Percentiles rank a stretch among this genome's conserved stretches.
These are phyloP conservation scores for Anoplius nigerrimus DNA, from an alignment of 2,888 invertebrate species.

Conservation along the genomic window DNA sequence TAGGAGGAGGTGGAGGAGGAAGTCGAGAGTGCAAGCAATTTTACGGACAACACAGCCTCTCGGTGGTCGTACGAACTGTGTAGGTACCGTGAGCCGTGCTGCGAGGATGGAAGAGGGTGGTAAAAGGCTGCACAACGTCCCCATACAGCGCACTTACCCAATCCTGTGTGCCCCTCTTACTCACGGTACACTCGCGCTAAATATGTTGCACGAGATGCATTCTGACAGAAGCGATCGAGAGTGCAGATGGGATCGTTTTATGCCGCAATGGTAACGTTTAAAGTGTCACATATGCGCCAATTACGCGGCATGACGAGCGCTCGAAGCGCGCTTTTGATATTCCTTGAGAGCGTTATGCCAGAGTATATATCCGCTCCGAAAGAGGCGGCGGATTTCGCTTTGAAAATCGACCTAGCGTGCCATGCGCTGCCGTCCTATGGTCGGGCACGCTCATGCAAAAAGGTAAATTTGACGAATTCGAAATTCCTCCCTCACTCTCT, in stretches of 20 bases:
- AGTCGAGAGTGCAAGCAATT: conserved; percentile 61
- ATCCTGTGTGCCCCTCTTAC: conserved; percentile 39
- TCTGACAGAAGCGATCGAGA: conserved; percentile 53
- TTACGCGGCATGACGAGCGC: too few relatives aligned
- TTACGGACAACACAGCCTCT: conserved; percentile 60
- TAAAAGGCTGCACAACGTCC: conserved; percentile 60
- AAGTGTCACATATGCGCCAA: too few relatives aligned
- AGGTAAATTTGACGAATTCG: too few relatives aligned
- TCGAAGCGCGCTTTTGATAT: too few relatives aligned
- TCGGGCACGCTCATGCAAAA: too few relatives aligned
- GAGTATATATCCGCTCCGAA: too few relatives aligned
- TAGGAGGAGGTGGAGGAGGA: conserved; percentile 1
- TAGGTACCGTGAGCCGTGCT: conserved; percentile 35
- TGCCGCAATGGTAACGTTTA: not conserved
- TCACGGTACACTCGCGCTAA: conserved; percentile 38
- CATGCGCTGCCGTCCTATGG: too few relatives aligned
- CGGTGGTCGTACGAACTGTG: conserved; percentile 43
- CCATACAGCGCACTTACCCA: conserved; percentile 64
- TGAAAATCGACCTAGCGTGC: too few relatives aligned
- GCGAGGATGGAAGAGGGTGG: conserved; percentile 55
- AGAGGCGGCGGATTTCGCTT: too few relatives aligned
- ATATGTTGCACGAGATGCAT: conserved; percentile 42
- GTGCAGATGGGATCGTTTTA: conserved; percentile 31
- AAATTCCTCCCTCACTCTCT: not conserved
- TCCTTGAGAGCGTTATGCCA: too few relatives aligned